Conservation (phyloP, 1,140 invertebrate genomes). For the Magallana angulata region DNA sequence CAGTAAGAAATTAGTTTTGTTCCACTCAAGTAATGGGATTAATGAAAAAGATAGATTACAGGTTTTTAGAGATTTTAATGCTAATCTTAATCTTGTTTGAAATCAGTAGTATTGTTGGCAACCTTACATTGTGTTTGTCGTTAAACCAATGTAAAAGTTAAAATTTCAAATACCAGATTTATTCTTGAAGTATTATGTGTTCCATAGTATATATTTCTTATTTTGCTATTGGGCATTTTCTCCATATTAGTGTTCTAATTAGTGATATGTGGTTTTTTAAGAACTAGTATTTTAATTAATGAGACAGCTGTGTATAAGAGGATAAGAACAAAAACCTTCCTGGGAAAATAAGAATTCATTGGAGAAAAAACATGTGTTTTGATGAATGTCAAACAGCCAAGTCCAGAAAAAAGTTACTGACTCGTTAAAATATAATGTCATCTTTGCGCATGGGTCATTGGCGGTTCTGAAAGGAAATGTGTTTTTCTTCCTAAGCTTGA, state of each 20-base stretch:
- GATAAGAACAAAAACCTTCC: background rate
- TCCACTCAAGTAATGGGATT: constrained; percentile 28
- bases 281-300: background rate
- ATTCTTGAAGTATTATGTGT: background rate
- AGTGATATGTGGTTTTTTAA: background rate
- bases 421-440: constrained; percentile 29
- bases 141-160: constrained; percentile 38
- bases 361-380: background rate
- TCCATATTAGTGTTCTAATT: background rate
- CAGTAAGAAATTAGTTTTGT: constrained; percentile 36
- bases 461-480: constrained; percentile 10
- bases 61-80: constrained; percentile 18
- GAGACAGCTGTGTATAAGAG: constrained; percentile 1
- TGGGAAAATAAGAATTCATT: background rate
- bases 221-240: background rate
- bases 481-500: background rate
- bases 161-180: constrained; percentile 23
- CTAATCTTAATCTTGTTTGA: constrained; percentile 33
- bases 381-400: background rate
- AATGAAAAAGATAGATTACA: constrained; percentile 28
- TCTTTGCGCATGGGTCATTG: constrained; percentile 29
- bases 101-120: constrained; percentile 28
- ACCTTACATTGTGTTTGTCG: background rate
- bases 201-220: background rate
- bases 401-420: constrained; percentile 27